Base-by-base conservation (phyloP, 2,888 invertebrate genomes). In the Stegophylla sp. region DNA sequence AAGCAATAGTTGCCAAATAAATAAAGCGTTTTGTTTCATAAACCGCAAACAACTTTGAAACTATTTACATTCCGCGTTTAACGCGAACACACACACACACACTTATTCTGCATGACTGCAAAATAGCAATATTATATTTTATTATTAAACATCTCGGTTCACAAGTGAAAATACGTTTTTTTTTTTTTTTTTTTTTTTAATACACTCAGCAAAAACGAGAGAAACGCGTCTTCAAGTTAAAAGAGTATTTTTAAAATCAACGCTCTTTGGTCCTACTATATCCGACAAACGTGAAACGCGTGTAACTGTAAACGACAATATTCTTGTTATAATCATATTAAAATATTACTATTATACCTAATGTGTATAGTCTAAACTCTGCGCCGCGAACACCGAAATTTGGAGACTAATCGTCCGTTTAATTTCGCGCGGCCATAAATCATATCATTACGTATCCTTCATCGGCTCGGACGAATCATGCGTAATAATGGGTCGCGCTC, bases 31-130 rank as follows among this genome's bases (percentile, higher is more conserved):
- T 59, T 59, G 43, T 59, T 59, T 43, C 23, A 41, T 12, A 23
- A 26, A 43, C 72, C 43, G 59, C 48, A 73, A 73, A 73, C 72
- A 73, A 73, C 72, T 73, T 59, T 73, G n/a, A 73, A 73, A 73
- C 59, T 73, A 73, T 73, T 73, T 59, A 73, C 43, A 59, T 59
- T 59, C 43, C 43, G 41, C 26, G 72, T 56, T 72, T 41, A 20
- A 43, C 23, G 20, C 12, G 43, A n/a, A n/a, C 23, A 17, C n/a
- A 51, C 51, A 5, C 5, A 15, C 26, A 20, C 20, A 43, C 20
- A 28, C 10, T 26, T 12, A n/a, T n/a, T n/a, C 17, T n/a, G 48
- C n/a, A 69, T 48, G 48, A 69, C 48, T 69, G 48, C 48, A 69
- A 71, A 45, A 69, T 69, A 69, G 51, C 51, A 45, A 51, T 69